Percentiles rank a stretch among this genome's conserved stretches.
Conservation (phyloP, 2,888 invertebrate genomes). For the Pollenia griseotomentosa region DNA sequence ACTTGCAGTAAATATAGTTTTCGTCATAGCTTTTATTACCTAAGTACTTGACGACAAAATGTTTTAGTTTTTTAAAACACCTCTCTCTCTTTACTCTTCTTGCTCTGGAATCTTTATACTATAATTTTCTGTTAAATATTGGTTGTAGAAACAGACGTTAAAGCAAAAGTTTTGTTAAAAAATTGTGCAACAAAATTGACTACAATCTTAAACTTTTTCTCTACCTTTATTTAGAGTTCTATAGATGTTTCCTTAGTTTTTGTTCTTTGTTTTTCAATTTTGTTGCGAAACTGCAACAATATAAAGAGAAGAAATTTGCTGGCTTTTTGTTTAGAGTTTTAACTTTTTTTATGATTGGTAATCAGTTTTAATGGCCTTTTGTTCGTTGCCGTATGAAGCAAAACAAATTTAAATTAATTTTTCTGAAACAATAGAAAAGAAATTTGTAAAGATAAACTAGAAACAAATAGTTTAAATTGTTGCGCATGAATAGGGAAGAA, state of each 20-base stretch:
- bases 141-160: background rate
- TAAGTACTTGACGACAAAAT: background rate
- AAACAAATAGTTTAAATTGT: background rate
- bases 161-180: constrained; percentile 24
- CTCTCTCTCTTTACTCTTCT: background rate
- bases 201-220: background rate
- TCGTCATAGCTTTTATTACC: background rate
- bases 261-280: background rate
- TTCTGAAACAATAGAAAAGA: constrained; percentile 4
- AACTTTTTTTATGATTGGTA: background rate
- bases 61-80: background rate
- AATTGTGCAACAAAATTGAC: background rate
- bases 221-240: background rate
- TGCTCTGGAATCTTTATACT: too few species aligned
- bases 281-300: constrained; percentile 16
- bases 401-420: constrained; percentile 29
- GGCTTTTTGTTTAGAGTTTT: background rate
- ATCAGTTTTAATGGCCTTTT: constrained; percentile 22
- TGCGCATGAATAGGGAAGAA: too few species aligned
- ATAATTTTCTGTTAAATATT: too few species aligned
- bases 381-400: background rate
- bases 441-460: constrained; percentile 3
- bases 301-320: background rate
- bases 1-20: constrained; percentile 3
- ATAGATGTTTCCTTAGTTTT: background rate